Conservation (phyloP, 2,888 invertebrate species). For the Cheilosia vernalis region DNA sequence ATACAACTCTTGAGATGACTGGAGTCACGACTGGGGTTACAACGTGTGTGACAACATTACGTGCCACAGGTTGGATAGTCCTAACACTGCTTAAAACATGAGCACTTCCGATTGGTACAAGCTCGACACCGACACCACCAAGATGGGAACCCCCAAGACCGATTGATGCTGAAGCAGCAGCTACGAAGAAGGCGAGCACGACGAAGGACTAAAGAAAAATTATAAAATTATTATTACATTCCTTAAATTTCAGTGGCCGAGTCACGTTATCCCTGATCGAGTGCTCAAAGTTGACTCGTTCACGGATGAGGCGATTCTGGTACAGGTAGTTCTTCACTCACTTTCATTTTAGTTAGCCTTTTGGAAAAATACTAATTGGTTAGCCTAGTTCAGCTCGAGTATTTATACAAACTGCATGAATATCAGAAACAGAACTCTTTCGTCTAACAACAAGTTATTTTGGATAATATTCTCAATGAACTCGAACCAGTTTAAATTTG, state of each 20-base stretch:
- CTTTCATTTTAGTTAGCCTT: conserved; percentile 15
- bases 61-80: conserved; percentile 17
- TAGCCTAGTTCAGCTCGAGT: not conserved
- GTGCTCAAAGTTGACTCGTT: too few relatives aligned
- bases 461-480: too few relatives aligned
- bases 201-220: conserved; percentile 7
- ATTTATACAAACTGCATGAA: not conserved
- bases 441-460: too few relatives aligned
- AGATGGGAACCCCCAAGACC: not conserved
- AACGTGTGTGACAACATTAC: conserved; percentile 10
- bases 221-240: not conserved
- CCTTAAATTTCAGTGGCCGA: not conserved
- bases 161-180: conserved; percentile 10
- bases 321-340: not conserved
- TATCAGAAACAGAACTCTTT: too few relatives aligned
- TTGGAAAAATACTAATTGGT: not conserved
- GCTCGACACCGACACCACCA: not conserved
- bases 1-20: conserved; percentile 9
- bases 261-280: too few relatives aligned
- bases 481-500: too few relatives aligned
- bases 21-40: conserved; percentile 15
- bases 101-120: conserved; percentile 2
- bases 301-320: too few relatives aligned
- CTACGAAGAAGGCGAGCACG: conserved; percentile 17
- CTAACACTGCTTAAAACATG: conserved; percentile 7